phyloP scores from a whole-genome alignment of 2,113 vertebrate species.

The Prinia subflava region DNA sequence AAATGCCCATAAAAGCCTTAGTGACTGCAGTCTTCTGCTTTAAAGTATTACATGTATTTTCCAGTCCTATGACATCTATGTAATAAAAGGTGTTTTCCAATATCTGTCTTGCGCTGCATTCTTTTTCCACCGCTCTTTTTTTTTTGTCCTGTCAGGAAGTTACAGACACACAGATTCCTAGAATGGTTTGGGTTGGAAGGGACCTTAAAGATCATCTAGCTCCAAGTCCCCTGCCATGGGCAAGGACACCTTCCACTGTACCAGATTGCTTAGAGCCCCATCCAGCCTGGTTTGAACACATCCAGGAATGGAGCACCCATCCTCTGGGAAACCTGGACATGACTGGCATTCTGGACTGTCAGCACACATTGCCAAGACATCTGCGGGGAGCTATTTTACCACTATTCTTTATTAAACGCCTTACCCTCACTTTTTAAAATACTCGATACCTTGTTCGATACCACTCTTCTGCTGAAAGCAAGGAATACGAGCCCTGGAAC shows the following conservation, averaged over 20 bases:
- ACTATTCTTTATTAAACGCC: not conserved
- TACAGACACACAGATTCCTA: not conserved
- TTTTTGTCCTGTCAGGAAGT: not conserved
- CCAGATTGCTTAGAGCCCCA: not conserved
- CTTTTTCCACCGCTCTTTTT: not conserved
- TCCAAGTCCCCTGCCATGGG: not conserved
- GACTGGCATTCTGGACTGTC: not conserved
- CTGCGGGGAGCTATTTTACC: not conserved
- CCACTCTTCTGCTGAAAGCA: accelerated
- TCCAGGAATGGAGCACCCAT: not conserved
- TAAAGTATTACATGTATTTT: not conserved
- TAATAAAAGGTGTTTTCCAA: not conserved
- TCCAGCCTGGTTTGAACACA: not conserved
- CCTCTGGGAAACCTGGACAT: not conserved
- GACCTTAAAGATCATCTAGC: not conserved
- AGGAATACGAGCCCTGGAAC: not conserved
- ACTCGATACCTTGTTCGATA: too few relatives aligned
- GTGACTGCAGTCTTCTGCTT: not conserved
- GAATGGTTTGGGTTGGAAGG: not conserved
- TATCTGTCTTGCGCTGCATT: too few relatives aligned
- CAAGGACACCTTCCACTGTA: not conserved
- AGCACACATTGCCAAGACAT: not conserved
- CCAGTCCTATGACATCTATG: not conserved
- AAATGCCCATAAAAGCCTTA: not conserved
- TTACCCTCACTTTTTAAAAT: not conserved